Base-by-base conservation (phyloP, 2,797 vertebrate genomes). In the Sebastes reedi region DNA sequence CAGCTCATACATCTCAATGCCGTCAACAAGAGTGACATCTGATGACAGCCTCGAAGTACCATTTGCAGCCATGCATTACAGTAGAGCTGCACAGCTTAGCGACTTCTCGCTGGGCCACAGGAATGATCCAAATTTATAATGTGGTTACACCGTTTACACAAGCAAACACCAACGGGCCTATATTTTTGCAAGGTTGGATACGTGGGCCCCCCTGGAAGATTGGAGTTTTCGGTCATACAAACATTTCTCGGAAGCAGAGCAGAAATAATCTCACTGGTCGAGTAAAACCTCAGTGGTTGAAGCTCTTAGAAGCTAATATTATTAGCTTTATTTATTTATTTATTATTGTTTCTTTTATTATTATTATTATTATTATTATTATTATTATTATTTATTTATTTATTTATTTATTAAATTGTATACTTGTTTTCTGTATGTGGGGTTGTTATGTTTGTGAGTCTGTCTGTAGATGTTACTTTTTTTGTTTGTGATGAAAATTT, bases 111-210 rank as follows among this genome's bases (percentile, higher is more conserved):
- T 39, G 74, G 18, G 76, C 87, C 68, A 62, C 83, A 79, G 83
- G 84, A 88, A 86, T 81, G 75, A 55, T 71, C 32, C 32, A 67
- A 61, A 76, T 88, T 75, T 83, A 87, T 66, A 56, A 78, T 30
- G 80, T 90, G 88, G 80, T 70, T 80, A 81, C 61, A 71, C 36
- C 22, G 16, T 83, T 81, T 79, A 87, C 79, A 76, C 74, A 61
- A 62, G 73, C 58, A 58, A 46, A 68, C 75, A 75, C 42, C 58
- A 71, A 22, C 2, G 2, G 6, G n/a, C 52, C 11, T 82, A 39
- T 70, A 42, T 80, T 81, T 83, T 66, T 81, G 50, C 65, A 46
- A 5, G 22, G 55, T 24, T 22, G 16, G 54, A 34, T 22, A 10
- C 10, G 2, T 39, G 50, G 32, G 32, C 50, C 61, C 20, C 58